Evolutionary conservation across 2,888 invertebrate species (phyloP).

Genomic region (Galerucella calmariensis): DNA sequence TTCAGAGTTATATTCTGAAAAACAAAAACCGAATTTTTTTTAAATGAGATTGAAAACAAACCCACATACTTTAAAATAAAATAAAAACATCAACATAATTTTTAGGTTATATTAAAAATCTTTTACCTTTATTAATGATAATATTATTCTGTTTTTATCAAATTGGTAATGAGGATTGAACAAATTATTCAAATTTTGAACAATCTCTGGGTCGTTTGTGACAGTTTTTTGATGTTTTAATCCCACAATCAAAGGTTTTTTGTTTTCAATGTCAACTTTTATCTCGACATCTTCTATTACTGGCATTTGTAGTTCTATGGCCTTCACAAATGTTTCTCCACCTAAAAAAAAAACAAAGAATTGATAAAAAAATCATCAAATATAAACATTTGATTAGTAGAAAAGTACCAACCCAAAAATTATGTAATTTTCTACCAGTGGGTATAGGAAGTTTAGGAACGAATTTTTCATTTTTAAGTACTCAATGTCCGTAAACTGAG

Average conservation of each 20-base stretch:
- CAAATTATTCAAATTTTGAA: constrained; percentile 52
- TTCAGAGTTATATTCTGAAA: constrained; percentile 55
- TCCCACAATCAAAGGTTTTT: constrained; percentile 52
- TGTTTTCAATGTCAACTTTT: constrained; percentile 53
- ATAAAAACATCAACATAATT: too few relatives aligned
- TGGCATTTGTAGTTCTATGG: constrained; percentile 76
- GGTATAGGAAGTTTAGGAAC: too few relatives aligned
- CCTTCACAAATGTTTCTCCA: constrained; percentile 85
- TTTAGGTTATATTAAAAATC: neutral
- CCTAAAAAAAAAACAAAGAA: constrained; percentile 66
- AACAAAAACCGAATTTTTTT: constrained; percentile 22
- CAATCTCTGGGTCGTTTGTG: constrained; percentile 46
- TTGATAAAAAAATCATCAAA: neutral
- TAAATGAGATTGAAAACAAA: neutral
- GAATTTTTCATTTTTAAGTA: too few relatives aligned
- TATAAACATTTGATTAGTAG: too few relatives aligned
- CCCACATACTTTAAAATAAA: too few relatives aligned
- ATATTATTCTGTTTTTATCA: constrained; percentile 57
- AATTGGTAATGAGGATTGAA: constrained; percentile 55
- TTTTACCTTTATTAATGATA: constrained; percentile 59
- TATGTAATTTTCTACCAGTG: too few relatives aligned
- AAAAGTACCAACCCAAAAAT: too few relatives aligned
- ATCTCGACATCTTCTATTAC: constrained; percentile 60
- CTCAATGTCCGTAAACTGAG: too few relatives aligned
- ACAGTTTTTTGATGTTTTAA: constrained; percentile 41